Conservation (phyloP, 2,888 invertebrate species). For the Sturmia bella region DNA sequence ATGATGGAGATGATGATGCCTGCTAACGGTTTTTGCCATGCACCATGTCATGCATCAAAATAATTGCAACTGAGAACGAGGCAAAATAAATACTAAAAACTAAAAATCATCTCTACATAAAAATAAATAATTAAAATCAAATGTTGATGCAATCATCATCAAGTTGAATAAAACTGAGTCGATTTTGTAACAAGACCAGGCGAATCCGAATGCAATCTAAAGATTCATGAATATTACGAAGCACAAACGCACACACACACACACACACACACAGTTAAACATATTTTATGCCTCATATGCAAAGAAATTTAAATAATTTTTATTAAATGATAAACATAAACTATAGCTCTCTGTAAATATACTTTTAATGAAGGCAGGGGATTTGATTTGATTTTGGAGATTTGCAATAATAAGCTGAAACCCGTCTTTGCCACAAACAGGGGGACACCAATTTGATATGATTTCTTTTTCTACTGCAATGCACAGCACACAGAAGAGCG, state of each 20-base stretch:
- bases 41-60: conserved; percentile 63
- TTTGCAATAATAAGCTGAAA: no score
- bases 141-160: conserved; percentile 67
- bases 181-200: conserved; percentile 52
- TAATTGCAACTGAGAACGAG: conserved; percentile 57
- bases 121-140: conserved; percentile 70
- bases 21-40: conserved; percentile 34
- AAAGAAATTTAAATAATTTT: no score
- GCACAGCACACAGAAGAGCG: no score
- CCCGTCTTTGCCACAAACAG: no score
- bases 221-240: conserved; percentile 28
- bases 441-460: no score
- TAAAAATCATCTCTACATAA: conserved; percentile 68
- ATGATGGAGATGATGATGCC: conserved; percentile 14
- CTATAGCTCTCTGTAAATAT: no score
- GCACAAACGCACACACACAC: not conserved
- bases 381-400: no score
- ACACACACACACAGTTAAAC: not conserved
- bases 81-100: conserved; percentile 45
- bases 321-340: no score
- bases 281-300: no score
- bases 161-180: conserved; percentile 58
- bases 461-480: no score
- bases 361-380: no score
- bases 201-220: conserved; percentile 36